Evolutionary conservation across 2,113 vertebrate species (phyloP).

Genomic region (Cyrtonyx montezumae): DNA sequence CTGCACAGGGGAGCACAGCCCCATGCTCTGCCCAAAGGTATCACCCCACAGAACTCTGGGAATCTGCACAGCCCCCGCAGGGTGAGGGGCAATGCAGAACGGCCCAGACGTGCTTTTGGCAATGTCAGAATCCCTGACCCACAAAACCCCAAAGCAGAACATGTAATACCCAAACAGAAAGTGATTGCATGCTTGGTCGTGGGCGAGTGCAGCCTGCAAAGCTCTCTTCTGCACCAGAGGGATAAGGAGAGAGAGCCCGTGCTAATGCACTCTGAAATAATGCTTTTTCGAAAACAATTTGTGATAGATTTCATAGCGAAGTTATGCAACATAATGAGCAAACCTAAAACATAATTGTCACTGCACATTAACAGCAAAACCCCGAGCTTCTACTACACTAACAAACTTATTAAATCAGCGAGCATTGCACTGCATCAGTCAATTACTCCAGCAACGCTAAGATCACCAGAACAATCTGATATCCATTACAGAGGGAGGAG

Average conservation of each 20-base stretch:
- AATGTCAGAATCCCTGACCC: not conserved
- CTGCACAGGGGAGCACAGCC: fast-evolving
- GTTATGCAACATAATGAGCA: slow-evolving; percentile 66
- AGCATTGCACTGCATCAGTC: slow-evolving; percentile 56
- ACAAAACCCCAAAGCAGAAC: not conserved
- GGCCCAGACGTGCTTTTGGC: not conserved
- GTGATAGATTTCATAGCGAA: slow-evolving; percentile 1
- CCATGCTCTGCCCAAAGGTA: not conserved
- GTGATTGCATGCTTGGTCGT: not conserved
- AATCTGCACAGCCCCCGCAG: not conserved
- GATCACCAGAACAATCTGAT: slow-evolving; percentile 39
- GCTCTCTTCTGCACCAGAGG: not conserved
- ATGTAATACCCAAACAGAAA: not conserved
- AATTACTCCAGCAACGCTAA: slow-evolving; percentile 29
- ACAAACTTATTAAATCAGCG: slow-evolving; percentile 69
- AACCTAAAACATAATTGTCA: slow-evolving; percentile 63
- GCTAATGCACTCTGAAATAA: slow-evolving; percentile 17
- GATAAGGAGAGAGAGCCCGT: not conserved
- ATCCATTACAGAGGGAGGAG: not conserved
- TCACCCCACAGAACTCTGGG: not conserved
- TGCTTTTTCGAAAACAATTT: slow-evolving; percentile 52
- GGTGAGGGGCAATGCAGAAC: fast-evolving
- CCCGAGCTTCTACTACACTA: slow-evolving; percentile 43
- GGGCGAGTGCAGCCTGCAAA: not conserved
- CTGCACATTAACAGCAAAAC: slow-evolving; percentile 47